Evolutionary conservation across 2,888 invertebrate genomes (phyloP), one percentile per base, ranked within the genome.

Genomic region (Tachystola acroxantha): DNA sequence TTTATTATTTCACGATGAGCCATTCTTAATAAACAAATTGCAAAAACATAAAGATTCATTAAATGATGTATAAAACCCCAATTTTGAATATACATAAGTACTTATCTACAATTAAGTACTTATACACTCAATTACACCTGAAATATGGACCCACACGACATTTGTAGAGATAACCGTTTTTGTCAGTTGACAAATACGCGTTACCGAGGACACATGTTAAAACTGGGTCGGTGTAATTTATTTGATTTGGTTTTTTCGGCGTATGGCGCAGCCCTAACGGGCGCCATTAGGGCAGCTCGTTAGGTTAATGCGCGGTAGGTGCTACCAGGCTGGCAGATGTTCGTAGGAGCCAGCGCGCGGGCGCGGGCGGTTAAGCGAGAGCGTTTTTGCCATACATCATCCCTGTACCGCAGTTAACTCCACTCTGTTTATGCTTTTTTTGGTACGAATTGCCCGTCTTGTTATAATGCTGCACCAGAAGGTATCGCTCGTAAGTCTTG

Each of bases 271-370:
- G 55, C 73, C 79, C 73, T 76, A 70, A 67, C 70, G 67, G 51
- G 59, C 56, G 73, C 82, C 81, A 84, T 85, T 84, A 85, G 74
- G 74, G 65, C 64, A 64, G 76, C 82, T 85, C 85, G 84, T 85
- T 85, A 84, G 74, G 71, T 73, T 78, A 84, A 84, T 81, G 81
- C 73, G 72, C 62, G 72, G 66, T 62, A 73, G 76, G 80, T 73
- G 69, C 59, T 73, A 73, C 72, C 84, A 82, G 80, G 70, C 59
- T 70, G 71, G 72, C 84, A 84, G 81, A 66, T 84, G 85, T 67
- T 73, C 64, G 55, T 50, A 50, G 60, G 59, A 48, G 48, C 48
- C 55, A 45, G 54, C 50, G n/a, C 50, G 63, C 64, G 61, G 58
- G 45, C 10, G 27, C 11, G 26, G 50, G 63, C 64, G 61, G 58